Conservation (phyloP, 2,113 vertebrate genomes). For the Gobiocypris rarus region DNA sequence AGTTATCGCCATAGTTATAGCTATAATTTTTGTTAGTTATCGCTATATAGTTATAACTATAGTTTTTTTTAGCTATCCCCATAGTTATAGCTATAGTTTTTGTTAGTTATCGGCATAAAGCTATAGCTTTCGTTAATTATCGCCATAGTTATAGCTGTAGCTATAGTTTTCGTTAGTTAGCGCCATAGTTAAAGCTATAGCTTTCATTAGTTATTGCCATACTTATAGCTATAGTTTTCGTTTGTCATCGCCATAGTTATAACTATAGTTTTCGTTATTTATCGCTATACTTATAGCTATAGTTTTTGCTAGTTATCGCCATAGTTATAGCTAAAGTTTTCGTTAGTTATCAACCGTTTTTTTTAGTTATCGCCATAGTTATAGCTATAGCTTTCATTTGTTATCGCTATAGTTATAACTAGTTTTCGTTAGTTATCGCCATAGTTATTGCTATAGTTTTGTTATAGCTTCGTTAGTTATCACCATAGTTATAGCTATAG, state of each 20-base stretch:
- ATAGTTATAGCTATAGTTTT: background rate
- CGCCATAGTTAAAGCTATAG: background rate
- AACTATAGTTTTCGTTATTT: background rate
- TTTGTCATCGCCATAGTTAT: background rate
- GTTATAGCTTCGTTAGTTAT: background rate
- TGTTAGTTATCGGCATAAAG: background rate
- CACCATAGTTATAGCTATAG: background rate
- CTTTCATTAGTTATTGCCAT: background rate
- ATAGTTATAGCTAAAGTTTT: no score
- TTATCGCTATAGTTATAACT: background rate
- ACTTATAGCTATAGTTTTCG: no score
- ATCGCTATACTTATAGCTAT: no score
- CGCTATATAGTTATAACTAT: no score
- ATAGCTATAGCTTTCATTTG: background rate
- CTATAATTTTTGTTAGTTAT: no score
- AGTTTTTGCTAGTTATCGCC: no score
- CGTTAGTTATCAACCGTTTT: no score
- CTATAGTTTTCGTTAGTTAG: background rate
- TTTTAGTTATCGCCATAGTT: no score
- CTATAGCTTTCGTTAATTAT: background rate
- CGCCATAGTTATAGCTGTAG: background rate
- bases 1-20: no score
- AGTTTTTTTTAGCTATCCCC: no score
- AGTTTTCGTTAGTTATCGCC: background rate
- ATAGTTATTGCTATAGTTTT: background rate